phyloP scores from a whole-genome alignment of 2,113 vertebrate genomes.

The Syrrhaptes paradoxus region DNA sequence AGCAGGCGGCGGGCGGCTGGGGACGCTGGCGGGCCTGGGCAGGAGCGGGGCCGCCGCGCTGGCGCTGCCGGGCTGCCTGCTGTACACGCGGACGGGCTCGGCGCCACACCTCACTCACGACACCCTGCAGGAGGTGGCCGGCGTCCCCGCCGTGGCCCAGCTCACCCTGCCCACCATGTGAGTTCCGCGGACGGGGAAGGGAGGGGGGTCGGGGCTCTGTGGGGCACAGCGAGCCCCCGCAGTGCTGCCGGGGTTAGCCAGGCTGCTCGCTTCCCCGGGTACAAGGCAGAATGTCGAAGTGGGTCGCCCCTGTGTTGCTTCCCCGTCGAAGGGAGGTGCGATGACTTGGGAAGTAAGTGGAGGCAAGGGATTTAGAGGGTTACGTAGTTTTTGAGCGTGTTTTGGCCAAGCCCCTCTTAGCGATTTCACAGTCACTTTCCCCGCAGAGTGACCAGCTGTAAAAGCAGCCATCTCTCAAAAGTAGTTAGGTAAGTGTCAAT shows the following conservation, averaged over 20 bases:
- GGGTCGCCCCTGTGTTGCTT: background rate
- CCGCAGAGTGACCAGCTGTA: background rate
- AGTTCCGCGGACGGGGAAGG: slow-evolving; percentile 11
- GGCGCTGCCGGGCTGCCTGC: slow-evolving; percentile 87
- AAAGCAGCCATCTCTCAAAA: background rate
- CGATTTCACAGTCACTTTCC: background rate
- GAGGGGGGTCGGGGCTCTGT: background rate
- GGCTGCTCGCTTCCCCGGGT: background rate
- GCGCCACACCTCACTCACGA: slow-evolving; percentile 91
- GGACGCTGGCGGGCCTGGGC: slow-evolving; percentile 81
- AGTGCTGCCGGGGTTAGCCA: background rate
- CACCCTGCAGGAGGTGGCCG: slow-evolving; percentile 77
- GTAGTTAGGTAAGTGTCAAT: background rate
- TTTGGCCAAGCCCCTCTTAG: background rate
- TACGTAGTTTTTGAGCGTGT: background rate
- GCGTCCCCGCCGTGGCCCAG: slow-evolving; percentile 84
- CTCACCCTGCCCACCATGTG: slow-evolving; percentile 85
- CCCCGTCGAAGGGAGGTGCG: fast-evolving
- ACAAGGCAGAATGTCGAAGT: background rate
- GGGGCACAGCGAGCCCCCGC: background rate
- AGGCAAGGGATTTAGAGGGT: too few relatives aligned
- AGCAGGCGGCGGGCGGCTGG: slow-evolving; percentile 81
- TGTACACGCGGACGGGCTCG: slow-evolving; percentile 87
- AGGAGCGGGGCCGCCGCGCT: slow-evolving; percentile 71
- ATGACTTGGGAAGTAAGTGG: fast-evolving